These are phyloP conservation scores for Drosophila quasianomalipes DNA, from an alignment of 2,888 invertebrate species.

Conservation along the genomic window DNA sequence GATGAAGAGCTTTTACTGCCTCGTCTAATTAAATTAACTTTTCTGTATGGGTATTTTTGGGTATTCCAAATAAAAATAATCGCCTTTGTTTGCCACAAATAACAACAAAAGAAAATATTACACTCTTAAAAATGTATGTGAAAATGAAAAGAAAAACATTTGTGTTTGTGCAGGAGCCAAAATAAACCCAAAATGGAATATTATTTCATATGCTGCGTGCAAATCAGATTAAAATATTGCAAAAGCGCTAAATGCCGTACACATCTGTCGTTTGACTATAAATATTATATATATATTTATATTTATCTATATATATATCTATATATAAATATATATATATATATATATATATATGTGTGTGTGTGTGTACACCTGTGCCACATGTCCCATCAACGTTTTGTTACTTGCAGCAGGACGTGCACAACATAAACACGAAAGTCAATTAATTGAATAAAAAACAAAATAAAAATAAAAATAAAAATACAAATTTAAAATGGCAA, in stretches of 20 bases:
- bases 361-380: constrained; percentile 5
- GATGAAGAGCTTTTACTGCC: neutral
- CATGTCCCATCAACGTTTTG: neutral
- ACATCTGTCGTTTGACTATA: constrained; percentile 31
- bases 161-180: constrained; percentile 6
- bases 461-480: constrained; percentile 56
- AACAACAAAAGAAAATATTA: neutral
- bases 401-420: constrained; percentile 21
- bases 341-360: neutral
- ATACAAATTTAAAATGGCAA: constrained; percentile 41
- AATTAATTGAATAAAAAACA: constrained; percentile 72
- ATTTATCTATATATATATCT: neutral
- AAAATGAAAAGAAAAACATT: neutral
- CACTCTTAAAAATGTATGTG: neutral
- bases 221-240: constrained; percentile 64
- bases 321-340: neutral
- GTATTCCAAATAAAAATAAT: neutral
- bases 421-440: constrained; percentile 64
- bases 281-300: neutral
- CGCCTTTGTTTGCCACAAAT: neutral
- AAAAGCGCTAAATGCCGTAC: constrained; percentile 50
- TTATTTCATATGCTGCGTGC: constrained; percentile 41
- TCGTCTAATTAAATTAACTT: neutral
- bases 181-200: constrained; percentile 38
- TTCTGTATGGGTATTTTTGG: neutral